phyloP scores from a whole-genome alignment of 2,113 vertebrate genomes.

The Callipepla californica region DNA sequence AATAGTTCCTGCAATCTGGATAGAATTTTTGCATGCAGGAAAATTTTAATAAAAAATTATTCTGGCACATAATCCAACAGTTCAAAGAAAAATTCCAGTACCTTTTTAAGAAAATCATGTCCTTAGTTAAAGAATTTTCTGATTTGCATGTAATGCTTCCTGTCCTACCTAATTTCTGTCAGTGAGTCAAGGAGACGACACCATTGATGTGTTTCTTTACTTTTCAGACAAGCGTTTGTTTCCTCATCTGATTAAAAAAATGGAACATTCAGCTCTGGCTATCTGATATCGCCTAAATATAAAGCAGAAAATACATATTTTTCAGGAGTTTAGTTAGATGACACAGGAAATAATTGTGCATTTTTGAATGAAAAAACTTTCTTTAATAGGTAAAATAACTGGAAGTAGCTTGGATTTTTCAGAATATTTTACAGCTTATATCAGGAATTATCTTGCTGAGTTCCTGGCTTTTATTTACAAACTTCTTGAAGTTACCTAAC shows the following conservation, averaged over 20 bases:
- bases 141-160: neutral
- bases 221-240: neutral
- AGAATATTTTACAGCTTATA: neutral
- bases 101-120: neutral
- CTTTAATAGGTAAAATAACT: neutral
- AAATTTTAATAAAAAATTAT: neutral
- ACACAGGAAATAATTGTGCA: neutral
- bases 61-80: neutral
- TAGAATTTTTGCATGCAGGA: neutral
- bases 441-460: neutral
- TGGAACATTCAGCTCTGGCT: neutral
- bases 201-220: neutral
- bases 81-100: neutral
- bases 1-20: neutral
- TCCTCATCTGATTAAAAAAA: neutral
- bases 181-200: neutral
- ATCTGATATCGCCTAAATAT: neutral
- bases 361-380: neutral
- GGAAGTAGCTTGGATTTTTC: neutral
- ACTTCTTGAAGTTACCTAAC: neutral
- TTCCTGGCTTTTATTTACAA: neutral
- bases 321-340: neutral
- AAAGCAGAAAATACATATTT: neutral
- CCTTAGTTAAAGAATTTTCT: neutral
- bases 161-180: neutral